Evolutionary conservation across 2,113 vertebrate genomes (phyloP), one percentile per base, ranked within the genome.

Genomic region (Elephantulus edwardii): DNA sequence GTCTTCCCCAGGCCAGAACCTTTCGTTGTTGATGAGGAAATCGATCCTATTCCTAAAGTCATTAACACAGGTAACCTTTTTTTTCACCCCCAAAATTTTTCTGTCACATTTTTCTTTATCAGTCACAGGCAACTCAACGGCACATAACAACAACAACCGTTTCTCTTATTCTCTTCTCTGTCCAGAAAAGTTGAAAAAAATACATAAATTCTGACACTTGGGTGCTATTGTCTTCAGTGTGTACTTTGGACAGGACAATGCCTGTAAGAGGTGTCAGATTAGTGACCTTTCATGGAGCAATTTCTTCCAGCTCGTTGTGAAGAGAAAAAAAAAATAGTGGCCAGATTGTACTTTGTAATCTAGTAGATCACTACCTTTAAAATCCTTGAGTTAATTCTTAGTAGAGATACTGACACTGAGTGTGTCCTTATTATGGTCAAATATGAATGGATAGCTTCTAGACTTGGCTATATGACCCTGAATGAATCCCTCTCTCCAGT

Each of bases 1-100:
- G 99, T 99, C 64, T 99, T 99, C 96, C 99, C 99, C 90, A 98
- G 99, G 74, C 99, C 99, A 68, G 99, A 99, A 84, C 98, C 99
- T 33, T 97, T 99, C 30, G 89, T 99, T 54, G 96, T 99, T 91
- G 99, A 99, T 93, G 99, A 99, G 81, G 99, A 99, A 95, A 98
- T 99, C 68, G 99, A 99, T 72, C 99, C 99, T 24, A 87, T 98
- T 86, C 98, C 99, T 56, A 98, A 98, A 96, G 94, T 96, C 84
- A 99, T 99, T 96, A 99, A 97, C 83, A 98, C 99, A 98, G 99
- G 99, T 99, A 98, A 96, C 3, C 14, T 12, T 33, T 44, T 44
- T 70, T 58, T 68, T 26, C 33, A 89, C 8, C 52, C 91, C 28
- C 56, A 54, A 86, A n/a, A 38, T 92, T 88, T 79, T 75, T 83